Evolutionary conservation across 2,888 invertebrate species (phyloP).

Genomic region (Amphimallon solstitiale): DNA sequence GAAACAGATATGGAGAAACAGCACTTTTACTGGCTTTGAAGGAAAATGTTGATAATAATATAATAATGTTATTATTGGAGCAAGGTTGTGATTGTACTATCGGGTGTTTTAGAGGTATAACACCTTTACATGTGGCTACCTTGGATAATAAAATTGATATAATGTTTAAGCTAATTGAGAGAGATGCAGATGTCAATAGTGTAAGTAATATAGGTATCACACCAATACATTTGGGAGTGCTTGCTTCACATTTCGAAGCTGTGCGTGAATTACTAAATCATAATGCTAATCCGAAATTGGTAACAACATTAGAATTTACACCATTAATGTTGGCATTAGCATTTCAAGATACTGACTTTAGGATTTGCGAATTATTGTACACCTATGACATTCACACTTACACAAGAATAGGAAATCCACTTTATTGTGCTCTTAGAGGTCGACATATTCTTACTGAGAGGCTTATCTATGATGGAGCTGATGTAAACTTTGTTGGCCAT

Average conservation of each 20-base stretch:
- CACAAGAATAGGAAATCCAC: slow-evolving; percentile 9
- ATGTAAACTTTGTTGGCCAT: slow-evolving; percentile 6
- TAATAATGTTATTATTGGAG: neutral
- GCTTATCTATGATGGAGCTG: slow-evolving; percentile 2
- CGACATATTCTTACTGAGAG: neutral
- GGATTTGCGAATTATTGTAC: slow-evolving; percentile 9
- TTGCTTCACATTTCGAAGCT: slow-evolving; percentile 9
- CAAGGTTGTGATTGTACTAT: neutral
- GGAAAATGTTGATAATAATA: slow-evolving; percentile 5
- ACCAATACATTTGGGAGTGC: slow-evolving; percentile 8
- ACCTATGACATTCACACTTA: slow-evolving; percentile 4
- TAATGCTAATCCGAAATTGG: slow-evolving; percentile 3
- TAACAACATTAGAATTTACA: slow-evolving; percentile 6
- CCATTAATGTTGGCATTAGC: slow-evolving; percentile 16
- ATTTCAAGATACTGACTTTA: slow-evolving; percentile 11
- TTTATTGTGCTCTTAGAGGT: slow-evolving; percentile 14
- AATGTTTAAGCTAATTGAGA: neutral
- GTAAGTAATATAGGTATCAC: slow-evolving; percentile 6
- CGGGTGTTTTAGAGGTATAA: neutral
- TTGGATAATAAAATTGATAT: slow-evolving; percentile 2
- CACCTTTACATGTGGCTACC: slow-evolving; percentile 14
- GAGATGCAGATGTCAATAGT: slow-evolving; percentile 14
- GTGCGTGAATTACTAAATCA: neutral
- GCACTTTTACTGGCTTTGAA: slow-evolving; percentile 6
- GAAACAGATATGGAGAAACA: slow-evolving; percentile 11